A percentile compares a stretch with the other conserved stretches of the same genome.
These are phyloP conservation scores for Microctonus brassicae DNA, from an alignment of 2,888 invertebrate genomes.

Conservation along the genomic window DNA sequence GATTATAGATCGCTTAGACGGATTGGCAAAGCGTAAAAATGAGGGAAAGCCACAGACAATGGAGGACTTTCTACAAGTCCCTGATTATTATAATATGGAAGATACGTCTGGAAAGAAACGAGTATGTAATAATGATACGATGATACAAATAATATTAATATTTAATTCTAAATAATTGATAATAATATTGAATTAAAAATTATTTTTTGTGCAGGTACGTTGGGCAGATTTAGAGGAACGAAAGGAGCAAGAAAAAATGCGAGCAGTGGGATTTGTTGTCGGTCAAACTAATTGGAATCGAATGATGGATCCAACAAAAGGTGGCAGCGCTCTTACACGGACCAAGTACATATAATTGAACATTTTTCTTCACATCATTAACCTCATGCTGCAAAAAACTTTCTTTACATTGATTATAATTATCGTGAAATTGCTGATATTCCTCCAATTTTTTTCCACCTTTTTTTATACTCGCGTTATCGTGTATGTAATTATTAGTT, in stretches of 20 bases:
- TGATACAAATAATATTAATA: constrained; percentile 1
- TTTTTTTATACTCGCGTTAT: background rate
- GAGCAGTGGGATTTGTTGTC: constrained; percentile 96
- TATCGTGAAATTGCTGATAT: constrained; percentile 8
- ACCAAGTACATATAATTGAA: constrained; percentile 85
- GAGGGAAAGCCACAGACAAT: constrained; percentile 78
- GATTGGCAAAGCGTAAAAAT: constrained; percentile 81
- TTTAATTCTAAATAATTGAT: background rate
- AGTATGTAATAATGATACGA: constrained; percentile 73
- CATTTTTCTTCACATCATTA: constrained; percentile 4
- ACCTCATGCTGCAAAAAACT: background rate
- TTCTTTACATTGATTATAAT: constrained; percentile 15
- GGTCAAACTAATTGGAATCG: constrained; percentile 97
- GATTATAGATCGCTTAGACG: constrained; percentile 90
- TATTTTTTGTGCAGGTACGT: constrained; percentile 80
- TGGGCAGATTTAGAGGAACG: constrained; percentile 98
- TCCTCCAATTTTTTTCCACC: too few species aligned
- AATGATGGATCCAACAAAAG: constrained; percentile 93
- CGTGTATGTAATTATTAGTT: background rate
- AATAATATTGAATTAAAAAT: constrained; percentile 34
- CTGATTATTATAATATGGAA: constrained; percentile 78
- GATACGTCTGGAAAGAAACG: constrained; percentile 86
- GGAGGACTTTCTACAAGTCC: constrained; percentile 91
- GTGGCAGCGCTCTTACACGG: constrained; percentile 89
- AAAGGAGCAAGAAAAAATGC: constrained; percentile 91